A percentile compares a stretch with the other conserved stretches of the same genome.
Evolutionary conservation across 2,797 vertebrate species (phyloP).

Genomic region (Sylvilagus floridanus): DNA sequence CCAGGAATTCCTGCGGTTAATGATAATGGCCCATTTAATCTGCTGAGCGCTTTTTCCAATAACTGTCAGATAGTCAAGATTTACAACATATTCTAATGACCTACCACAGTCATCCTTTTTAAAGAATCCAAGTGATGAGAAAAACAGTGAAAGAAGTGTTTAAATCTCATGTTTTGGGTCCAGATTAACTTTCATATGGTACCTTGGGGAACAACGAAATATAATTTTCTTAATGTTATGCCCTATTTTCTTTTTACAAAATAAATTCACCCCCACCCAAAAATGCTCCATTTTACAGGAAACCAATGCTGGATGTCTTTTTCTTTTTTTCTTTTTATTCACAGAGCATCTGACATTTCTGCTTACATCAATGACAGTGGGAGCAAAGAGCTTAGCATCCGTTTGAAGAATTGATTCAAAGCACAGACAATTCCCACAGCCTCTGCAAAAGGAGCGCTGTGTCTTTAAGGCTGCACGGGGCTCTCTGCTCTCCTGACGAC

Average conservation of each 20-base stretch:
- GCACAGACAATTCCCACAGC: not conserved
- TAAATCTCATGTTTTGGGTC: not conserved
- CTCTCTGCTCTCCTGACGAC: conserved; percentile 79
- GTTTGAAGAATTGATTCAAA: not conserved
- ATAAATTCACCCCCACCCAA: not conserved
- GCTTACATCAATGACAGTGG: not conserved
- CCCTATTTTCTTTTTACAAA: conserved; percentile 19
- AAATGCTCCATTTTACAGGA: rapidly evolving
- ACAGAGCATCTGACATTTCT: not conserved
- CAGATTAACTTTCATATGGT: conserved; percentile 24
- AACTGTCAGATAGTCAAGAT: not conserved
- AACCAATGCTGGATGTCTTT: not conserved
- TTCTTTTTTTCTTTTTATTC: not conserved
- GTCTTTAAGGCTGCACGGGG: conserved; percentile 85
- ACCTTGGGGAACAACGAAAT: not conserved
- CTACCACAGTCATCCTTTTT: not conserved
- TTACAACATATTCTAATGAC: not conserved
- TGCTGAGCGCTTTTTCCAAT: not conserved
- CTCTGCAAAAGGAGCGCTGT: conserved; percentile 81
- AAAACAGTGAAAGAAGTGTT: not conserved
- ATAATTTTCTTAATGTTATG: not conserved
- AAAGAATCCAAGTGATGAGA: not conserved
- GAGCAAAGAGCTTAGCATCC: rapidly evolving
- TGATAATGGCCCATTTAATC: not conserved
- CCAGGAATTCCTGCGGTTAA: not conserved